phyloP scores from a whole-genome alignment of 37 sponge, comb jelly and placozoan genomes.

The Amphimedon queenslandica region DNA sequence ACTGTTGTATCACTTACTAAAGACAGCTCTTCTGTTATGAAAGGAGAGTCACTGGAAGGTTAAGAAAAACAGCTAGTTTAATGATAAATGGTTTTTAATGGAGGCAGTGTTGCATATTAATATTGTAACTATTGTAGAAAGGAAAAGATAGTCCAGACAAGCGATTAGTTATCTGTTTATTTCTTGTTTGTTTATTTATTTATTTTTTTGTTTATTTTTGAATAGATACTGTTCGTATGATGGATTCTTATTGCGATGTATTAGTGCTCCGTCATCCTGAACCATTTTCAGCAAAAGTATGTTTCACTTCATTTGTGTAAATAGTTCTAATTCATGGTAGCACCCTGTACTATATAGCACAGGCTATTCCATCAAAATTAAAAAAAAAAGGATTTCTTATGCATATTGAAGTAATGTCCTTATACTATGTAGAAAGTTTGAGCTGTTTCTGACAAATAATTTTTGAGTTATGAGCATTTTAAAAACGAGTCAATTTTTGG shows the following conservation, averaged over 20 bases:
- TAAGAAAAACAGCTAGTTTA: background rate
- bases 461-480: too few relatives aligned
- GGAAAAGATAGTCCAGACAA: background rate
- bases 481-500: too few relatives aligned
- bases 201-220: background rate
- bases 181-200: background rate
- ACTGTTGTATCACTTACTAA: conserved; percentile 61
- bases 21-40: conserved; percentile 86
- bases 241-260: conserved; percentile 91
- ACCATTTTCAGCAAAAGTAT: conserved; percentile 74
- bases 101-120: background rate
- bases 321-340: too few relatives aligned
- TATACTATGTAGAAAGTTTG: too few relatives aligned
- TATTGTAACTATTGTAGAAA: background rate
- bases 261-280: conserved; percentile 92
- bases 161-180: background rate
- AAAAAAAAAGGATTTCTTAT: background rate
- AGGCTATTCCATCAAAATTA: too few relatives aligned
- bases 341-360: too few relatives aligned
- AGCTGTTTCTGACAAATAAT: too few relatives aligned
- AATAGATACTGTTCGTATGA: conserved; percentile 83
- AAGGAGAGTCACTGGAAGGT: conserved; percentile 97
- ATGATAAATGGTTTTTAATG: background rate
- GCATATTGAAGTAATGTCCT: too few relatives aligned
- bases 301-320: background rate